A percentile compares a stretch with the other conserved stretches of the same genome.
Evolutionary conservation across 2,797 vertebrate species (phyloP).

Genomic region (Pseudochaenichthys georgianus): DNA sequence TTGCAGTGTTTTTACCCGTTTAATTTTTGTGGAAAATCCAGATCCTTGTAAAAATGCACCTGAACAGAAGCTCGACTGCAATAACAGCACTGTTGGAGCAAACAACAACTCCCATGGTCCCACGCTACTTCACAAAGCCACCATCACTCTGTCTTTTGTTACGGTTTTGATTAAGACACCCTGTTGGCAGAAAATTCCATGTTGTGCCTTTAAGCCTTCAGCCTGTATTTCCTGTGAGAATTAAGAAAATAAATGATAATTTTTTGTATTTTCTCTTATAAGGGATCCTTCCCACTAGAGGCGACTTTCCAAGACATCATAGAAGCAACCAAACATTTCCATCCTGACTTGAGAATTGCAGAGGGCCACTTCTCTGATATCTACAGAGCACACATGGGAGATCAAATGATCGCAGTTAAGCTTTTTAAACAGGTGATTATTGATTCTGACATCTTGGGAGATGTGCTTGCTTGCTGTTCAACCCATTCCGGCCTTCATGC

Average conservation of each 20-base stretch:
- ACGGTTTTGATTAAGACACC: too few relatives aligned
- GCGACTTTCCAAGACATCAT: constrained; percentile 78
- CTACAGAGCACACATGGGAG: constrained; percentile 78
- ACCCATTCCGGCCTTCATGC: neutral
- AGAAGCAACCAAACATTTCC: constrained; percentile 83
- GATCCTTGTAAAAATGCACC: too few relatives aligned
- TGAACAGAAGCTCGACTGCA: too few relatives aligned
- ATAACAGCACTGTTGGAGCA: too few relatives aligned
- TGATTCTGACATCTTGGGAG: neutral
- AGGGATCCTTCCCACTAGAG: constrained; percentile 3
- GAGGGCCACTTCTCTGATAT: constrained; percentile 81
- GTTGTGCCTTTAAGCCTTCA: too few relatives aligned
- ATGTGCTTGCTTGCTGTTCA: too few relatives aligned
- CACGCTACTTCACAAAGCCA: too few relatives aligned
- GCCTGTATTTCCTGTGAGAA: neutral
- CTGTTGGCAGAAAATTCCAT: too few relatives aligned
- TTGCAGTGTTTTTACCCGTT: too few relatives aligned
- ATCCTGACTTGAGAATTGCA: constrained; percentile 78
- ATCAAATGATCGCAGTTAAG: constrained; percentile 79
- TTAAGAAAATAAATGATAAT: neutral
- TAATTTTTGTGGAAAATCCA: too few relatives aligned
- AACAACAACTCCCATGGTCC: too few relatives aligned
- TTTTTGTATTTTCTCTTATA: neutral
- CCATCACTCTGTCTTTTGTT: too few relatives aligned
- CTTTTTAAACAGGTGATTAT: constrained; percentile 85